phyloP scores from a whole-genome alignment of 1,140 invertebrate genomes.

The Prorops nasuta region DNA sequence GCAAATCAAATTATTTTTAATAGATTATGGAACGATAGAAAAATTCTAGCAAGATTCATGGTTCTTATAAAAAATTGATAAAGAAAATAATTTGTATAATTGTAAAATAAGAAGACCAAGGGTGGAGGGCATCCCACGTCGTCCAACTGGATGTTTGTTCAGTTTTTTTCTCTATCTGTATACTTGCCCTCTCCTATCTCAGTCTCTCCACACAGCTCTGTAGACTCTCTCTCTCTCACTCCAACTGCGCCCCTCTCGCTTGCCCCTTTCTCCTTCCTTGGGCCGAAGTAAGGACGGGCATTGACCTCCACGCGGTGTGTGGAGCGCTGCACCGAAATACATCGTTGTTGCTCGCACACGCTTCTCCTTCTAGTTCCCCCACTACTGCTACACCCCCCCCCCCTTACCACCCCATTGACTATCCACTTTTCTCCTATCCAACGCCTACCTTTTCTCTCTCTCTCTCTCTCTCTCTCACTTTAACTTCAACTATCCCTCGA shows the following conservation, averaged over 20 bases:
- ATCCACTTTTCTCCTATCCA: too few relatives aligned
- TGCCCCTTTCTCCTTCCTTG: constrained; percentile 43
- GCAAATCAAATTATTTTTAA: too few relatives aligned
- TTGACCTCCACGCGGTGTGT: constrained; percentile 54
- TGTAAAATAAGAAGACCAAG: neutral
- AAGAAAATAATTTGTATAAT: too few relatives aligned
- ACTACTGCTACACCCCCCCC: neutral
- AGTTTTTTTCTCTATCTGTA: constrained; percentile 30
- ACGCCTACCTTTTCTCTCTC: too few relatives aligned
- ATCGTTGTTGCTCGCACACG: constrained; percentile 51
- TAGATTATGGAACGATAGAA: too few relatives aligned
- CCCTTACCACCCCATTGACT: neutral
- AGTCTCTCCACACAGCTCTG: too few relatives aligned
- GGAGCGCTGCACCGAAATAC: constrained; percentile 55
- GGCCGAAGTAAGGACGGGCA: constrained; percentile 57
- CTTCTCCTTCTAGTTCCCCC: constrained; percentile 10
- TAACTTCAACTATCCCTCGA: constrained; percentile 6
- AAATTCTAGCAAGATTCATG: too few relatives aligned
- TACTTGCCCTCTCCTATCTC: constrained; percentile 40
- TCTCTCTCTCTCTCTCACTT: constrained; percentile 15
- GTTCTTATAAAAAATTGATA: too few relatives aligned
- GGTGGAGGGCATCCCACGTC: constrained; percentile 2
- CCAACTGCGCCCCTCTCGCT: constrained; percentile 15
- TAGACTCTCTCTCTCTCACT: constrained; percentile 34
- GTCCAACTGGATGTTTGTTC: constrained; percentile 37